Conservation (phyloP, 1,140 invertebrate genomes). For the Varroa destructor region DNA sequence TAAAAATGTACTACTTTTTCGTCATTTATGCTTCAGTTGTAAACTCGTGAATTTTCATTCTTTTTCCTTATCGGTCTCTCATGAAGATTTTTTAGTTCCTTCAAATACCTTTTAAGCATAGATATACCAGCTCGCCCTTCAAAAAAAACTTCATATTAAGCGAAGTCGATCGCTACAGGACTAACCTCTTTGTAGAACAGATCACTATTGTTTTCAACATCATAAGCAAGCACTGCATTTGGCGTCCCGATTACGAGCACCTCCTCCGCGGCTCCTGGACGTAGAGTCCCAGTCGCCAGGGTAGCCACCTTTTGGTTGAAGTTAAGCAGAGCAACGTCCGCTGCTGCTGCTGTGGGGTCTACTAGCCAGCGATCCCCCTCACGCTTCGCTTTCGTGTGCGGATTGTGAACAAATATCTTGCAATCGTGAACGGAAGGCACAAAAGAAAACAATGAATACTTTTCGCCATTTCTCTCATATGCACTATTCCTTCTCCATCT, state of each 20-base stretch:
- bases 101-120: too few species aligned
- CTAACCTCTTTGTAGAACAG: conserved; percentile 75
- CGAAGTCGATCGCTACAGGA: background rate
- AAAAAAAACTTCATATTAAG: too few species aligned
- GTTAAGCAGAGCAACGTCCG: conserved; percentile 60
- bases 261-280: conserved; percentile 51
- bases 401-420: conserved; percentile 69
- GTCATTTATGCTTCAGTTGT: background rate
- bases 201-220: conserved; percentile 79
- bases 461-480: conserved; percentile 29
- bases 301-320: conserved; percentile 64
- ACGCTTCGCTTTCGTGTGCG: conserved; percentile 48
- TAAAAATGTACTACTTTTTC: background rate
- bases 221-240: conserved; percentile 73
- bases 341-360: conserved; percentile 45
- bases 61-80: too few species aligned
- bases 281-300: conserved; percentile 52
- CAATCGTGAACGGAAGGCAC: background rate
- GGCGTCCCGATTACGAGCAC: conserved; percentile 66
- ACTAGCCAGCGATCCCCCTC: conserved; percentile 46
- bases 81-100: too few species aligned
- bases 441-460: conserved; percentile 33
- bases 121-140: too few species aligned
- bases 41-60: background rate
- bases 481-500: background rate